Conservation (phyloP, 2,113 vertebrate genomes). For the crab-eating macaque (Macaca fascicularis) region T2T-MFA8v1.1 NC_088390.1:77783001-77783500, state of each 20-base stretch:
- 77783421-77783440: not conserved
- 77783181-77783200: slow-evolving; percentile 72
- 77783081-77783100: not conserved
- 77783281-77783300: slow-evolving; percentile 33
- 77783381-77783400: not conserved
- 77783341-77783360: not conserved
- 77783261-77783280: not conserved
- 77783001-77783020: not conserved
- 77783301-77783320: slow-evolving; percentile 47
- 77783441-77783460: not conserved
- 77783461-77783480: not conserved
- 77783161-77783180: slow-evolving; percentile 72
- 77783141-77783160: slow-evolving; percentile 67
- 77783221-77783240: slow-evolving; percentile 65
- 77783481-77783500: not conserved
- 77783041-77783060: not conserved
- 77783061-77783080: not conserved
- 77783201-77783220: slow-evolving; percentile 58
- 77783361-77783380: not conserved
- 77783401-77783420: not conserved
- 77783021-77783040: slow-evolving; percentile 59
- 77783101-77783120: slow-evolving; percentile 42
- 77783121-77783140: slow-evolving; percentile 67
- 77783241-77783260: slow-evolving; percentile 26
- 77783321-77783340: not conserved